These are phyloP conservation scores for Phalloptychus januarius DNA, from an alignment of 2,797 vertebrate species.

Conservation along the genomic window DNA sequence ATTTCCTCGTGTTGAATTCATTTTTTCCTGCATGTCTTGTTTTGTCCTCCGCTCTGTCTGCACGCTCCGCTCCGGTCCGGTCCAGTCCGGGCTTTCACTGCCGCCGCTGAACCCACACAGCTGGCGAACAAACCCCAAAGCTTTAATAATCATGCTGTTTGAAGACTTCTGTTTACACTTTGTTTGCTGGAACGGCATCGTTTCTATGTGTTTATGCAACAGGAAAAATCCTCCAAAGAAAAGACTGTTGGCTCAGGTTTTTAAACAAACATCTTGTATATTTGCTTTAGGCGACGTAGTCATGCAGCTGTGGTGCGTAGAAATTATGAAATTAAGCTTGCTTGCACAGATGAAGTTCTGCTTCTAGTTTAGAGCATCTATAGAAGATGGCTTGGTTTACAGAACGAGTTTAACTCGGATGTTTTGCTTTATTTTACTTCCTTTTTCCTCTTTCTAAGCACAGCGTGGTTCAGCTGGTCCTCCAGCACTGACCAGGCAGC, in stretches of 20 bases:
- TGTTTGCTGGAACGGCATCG: slow-evolving; percentile 4
- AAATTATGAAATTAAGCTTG: neutral
- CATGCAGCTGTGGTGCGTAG: neutral
- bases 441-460: neutral
- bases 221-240: slow-evolving; percentile 22
- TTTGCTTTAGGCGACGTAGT: slow-evolving; percentile 13
- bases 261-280: slow-evolving; percentile 16
- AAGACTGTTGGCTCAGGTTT: slow-evolving; percentile 51
- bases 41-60: slow-evolving; percentile 32
- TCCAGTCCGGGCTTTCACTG: slow-evolving; percentile 45
- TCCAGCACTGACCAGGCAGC: neutral
- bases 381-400: neutral
- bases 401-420: neutral
- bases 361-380: neutral
- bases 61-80: slow-evolving; percentile 6
- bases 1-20: slow-evolving; percentile 17
- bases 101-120: slow-evolving; percentile 76
- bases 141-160: neutral
- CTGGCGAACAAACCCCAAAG: slow-evolving; percentile 34
- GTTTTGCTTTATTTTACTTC: neutral
- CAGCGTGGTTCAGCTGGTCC: neutral
- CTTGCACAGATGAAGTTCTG: neutral
- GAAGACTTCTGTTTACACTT: slow-evolving; percentile 11
- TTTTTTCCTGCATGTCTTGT: slow-evolving; percentile 63
- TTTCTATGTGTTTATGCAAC: slow-evolving; percentile 7